A percentile compares a stretch with the other conserved stretches of the same genome.
Evolutionary conservation across 1,140 invertebrate species (phyloP).

Genomic region (Paraescarpia echinospica): DNA sequence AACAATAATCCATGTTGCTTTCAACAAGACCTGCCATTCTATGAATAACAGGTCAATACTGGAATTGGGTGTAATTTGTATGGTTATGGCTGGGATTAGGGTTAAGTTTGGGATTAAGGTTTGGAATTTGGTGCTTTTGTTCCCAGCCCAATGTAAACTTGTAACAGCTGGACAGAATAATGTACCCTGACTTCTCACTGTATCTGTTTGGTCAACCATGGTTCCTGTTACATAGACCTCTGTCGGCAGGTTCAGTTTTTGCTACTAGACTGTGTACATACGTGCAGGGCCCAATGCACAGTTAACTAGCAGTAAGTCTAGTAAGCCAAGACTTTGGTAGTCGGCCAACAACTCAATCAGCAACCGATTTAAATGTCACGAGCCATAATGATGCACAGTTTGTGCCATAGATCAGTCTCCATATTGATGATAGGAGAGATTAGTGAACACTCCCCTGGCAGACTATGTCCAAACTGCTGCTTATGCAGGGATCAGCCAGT

Average conservation of each 20-base stretch:
- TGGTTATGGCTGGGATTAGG: conserved; percentile 3
- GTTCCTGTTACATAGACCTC: neutral
- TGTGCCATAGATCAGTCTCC: neutral
- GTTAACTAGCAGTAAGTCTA: neutral
- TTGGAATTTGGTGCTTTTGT: neutral
- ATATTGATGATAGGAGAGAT: conserved; percentile 1
- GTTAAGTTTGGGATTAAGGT: neutral
- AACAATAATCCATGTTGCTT: too few species aligned
- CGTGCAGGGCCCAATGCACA: neutral
- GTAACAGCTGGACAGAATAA: neutral
- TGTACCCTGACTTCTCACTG: neutral
- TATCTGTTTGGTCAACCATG: neutral
- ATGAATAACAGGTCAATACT: neutral
- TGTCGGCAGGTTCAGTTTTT: neutral
- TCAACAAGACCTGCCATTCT: neutral
- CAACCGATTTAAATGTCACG: neutral
- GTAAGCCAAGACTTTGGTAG: neutral
- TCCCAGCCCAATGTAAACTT: neutral
- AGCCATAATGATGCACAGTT: neutral
- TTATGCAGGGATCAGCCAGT: neutral
- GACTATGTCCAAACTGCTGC: neutral
- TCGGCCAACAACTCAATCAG: neutral
- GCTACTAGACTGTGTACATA: neutral
- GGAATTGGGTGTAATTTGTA: neutral
- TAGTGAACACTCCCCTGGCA: neutral